Evolutionary conservation across 1,140 invertebrate species (phyloP).

Genomic region (Trichogramma pretiosum): DNA sequence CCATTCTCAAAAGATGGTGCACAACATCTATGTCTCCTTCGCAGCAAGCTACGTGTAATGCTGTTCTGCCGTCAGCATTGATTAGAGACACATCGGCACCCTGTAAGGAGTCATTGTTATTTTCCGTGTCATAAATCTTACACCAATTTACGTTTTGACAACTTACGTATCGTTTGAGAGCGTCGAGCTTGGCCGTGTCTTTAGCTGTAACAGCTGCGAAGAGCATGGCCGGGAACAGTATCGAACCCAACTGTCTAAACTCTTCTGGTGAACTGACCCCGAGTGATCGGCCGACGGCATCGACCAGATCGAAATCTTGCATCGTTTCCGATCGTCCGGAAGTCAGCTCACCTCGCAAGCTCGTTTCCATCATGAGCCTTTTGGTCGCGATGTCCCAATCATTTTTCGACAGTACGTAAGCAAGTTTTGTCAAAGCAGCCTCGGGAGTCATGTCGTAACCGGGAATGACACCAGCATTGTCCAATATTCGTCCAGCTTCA

Average conservation of each 20-base stretch:
- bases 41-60: constrained; percentile 71
- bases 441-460: constrained; percentile 94
- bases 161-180: constrained; percentile 44
- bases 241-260: constrained; percentile 57
- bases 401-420: constrained; percentile 79
- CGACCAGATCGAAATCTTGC: constrained; percentile 56
- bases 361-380: constrained; percentile 69
- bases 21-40: constrained; percentile 63
- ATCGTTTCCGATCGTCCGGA: constrained; percentile 28
- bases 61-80: constrained; percentile 73
- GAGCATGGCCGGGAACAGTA: constrained; percentile 70
- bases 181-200: constrained; percentile 51
- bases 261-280: constrained; percentile 61
- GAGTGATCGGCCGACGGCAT: constrained; percentile 57
- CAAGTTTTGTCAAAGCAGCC: constrained; percentile 84
- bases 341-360: constrained; percentile 63
- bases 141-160: neutral
- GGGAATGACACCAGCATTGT: constrained; percentile 57
- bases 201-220: constrained; percentile 61
- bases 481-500: constrained; percentile 59
- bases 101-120: constrained; percentile 33
- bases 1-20: constrained; percentile 66
- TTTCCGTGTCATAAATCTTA: neutral
- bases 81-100: constrained; percentile 65
- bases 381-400: constrained; percentile 70